Evolutionary conservation across 2,797 vertebrate genomes (phyloP), one percentile per base, ranked within the genome.

Genomic region (Schizopygopsis malacanthus): DNA sequence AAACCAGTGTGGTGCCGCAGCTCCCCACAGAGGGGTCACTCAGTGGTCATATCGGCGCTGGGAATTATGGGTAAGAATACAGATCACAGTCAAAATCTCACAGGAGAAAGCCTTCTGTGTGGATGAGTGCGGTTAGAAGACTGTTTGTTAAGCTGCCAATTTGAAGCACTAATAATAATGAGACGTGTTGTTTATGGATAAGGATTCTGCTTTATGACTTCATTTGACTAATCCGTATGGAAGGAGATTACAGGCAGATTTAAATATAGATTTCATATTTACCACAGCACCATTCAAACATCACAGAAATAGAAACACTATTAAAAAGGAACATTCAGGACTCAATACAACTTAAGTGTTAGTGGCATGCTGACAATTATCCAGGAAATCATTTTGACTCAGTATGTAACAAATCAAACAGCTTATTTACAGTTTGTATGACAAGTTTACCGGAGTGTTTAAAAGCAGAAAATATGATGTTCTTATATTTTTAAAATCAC

Each of bases 31-130:
- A 41, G 54, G 33, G 73, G 79, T 79, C 47, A 79, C 43, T 56
- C 20, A 12, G 16, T 76, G 59, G 76, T 85, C 67, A 65, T 4
- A 18, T 18, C 0, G 22, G 43, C 37, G 33, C 11, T 25, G 45
- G 63, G 54, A 56, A 81, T 77, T 77, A 78, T 39, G 54, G 25
- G 28, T 45, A 75, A 28, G 47, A 81, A 69, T 56, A 54, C 13
- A 54, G 87, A 89, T 87, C 88, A 85, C 0, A 70, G 72, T 91
- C 85, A 90, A 52, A 75, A 89, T 1, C 75, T 54, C 39, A 28
- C 22, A 54, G 22, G 37, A 73, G 25, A 43, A 47, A 33, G 20
- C 37, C 10, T 81, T 13, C 20, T 22, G 52, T 72, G 39, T 33
- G 50, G n/a, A 79, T 67, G 6, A 54, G 25, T 56, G 69, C 11